Conservation (phyloP, 1,140 invertebrate species). For the Orchestia grillus region DNA sequence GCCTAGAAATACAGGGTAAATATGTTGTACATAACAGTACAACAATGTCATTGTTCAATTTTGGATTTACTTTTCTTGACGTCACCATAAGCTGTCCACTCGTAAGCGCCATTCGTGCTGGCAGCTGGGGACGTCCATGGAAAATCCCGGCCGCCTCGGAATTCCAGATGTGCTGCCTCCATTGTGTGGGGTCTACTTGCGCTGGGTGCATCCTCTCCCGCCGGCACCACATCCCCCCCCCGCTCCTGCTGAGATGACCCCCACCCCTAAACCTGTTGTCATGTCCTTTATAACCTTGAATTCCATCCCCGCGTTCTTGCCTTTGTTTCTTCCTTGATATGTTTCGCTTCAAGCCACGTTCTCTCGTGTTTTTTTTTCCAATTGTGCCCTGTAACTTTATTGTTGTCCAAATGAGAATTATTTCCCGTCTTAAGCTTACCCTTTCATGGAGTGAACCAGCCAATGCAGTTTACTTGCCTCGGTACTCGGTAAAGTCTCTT, state of each 20-base stretch:
- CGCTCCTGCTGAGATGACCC: not conserved
- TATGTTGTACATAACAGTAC: too few relatives aligned
- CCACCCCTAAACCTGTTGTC: not conserved
- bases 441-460: not conserved
- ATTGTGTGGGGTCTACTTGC: not conserved
- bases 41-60: not conserved
- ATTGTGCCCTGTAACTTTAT: not conserved
- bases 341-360: not conserved
- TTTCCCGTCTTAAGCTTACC: not conserved
- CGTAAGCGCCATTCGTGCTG: not conserved
- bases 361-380: not conserved
- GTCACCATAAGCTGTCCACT: not conserved
- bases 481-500: not conserved
- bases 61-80: not conserved
- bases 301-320: not conserved
- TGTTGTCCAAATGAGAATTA: not conserved
- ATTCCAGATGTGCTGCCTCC: not conserved
- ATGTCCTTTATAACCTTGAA: constrained; percentile 1
- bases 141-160: not conserved
- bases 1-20: too few relatives aligned
- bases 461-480: not conserved
- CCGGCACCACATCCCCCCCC: not conserved
- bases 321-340: not conserved
- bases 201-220: not conserved
- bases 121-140: not conserved